Evolutionary conservation across 2,113 vertebrate genomes (phyloP), one percentile per base, ranked within the genome.

Genomic region (Dermatemys mawii): DNA sequence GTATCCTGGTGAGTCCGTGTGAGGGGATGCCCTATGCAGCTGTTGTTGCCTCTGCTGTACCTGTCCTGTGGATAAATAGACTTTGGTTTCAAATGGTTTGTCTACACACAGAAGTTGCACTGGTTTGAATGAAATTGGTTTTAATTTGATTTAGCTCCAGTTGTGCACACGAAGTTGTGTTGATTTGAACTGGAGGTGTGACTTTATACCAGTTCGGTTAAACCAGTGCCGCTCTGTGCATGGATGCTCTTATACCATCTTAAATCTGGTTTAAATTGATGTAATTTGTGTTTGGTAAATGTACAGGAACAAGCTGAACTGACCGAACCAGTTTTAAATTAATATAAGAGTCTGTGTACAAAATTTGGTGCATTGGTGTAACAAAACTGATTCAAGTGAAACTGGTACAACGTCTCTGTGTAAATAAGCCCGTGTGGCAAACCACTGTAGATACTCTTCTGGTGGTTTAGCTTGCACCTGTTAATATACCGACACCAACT

Each of bases 41-140:
- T 49, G 35, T 19, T 3, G 1, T 24, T 46, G 44, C 27, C 5
- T 13, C 16, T 2, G 5, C 2, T 0, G 1, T 44, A 17, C 54
- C 79, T 60, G 83, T 22, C 5, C 44, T 5, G 5, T 11, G 70
- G 70, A 27, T 44, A 75, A 44, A 12, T 11, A 13, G 22, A 44
- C 35, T 12, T 75, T 75, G 70, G 38, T 24, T 75, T 75, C 2
- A 5, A 44, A 44, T n/a, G 60, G 17, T n/a, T 67, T n/a, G 60
- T 67, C 35, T n/a, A 67, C 60, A 21, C 60, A 4, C 7, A 67
- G 7, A 67, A 21, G 60, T 21, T 19, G 17, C 32, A 19, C 35
- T 67, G 29, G 55, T 60, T 60, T 60, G 55, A 60, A 60, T 29
- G 11, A 57, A 29, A 57, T 57, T 29, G 55, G 55, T 57, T 57